These are phyloP conservation scores for Pinctada fucata DNA, from an alignment of 2,888 invertebrate genomes.

Conservation along the genomic window DNA sequence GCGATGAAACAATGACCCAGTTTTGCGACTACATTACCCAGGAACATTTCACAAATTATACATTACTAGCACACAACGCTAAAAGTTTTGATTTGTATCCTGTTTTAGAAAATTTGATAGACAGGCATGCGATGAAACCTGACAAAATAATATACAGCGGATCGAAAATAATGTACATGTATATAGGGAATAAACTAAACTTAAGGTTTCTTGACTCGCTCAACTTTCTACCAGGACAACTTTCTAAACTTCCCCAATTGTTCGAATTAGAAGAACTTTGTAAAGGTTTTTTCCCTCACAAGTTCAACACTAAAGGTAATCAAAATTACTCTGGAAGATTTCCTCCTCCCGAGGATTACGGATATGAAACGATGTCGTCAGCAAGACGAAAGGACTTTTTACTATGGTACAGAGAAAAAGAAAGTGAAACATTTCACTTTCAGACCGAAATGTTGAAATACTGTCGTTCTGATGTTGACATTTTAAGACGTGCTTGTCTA, in stretches of 20 bases:
- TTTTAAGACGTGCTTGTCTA: constrained; percentile 39
- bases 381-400: constrained; percentile 20
- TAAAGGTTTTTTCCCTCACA: constrained; percentile 51
- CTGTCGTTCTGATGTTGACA: too few relatives aligned
- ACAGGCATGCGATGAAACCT: too few relatives aligned
- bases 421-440: constrained; percentile 43
- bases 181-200: constrained; percentile 28
- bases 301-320: constrained; percentile 42
- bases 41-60: constrained; percentile 33
- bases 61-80: constrained; percentile 21
- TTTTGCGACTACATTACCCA: constrained; percentile 41
- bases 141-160: too few relatives aligned
- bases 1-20: constrained; percentile 28
- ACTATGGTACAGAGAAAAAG: not conserved
- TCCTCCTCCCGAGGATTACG: constrained; percentile 36
- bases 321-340: constrained; percentile 45
- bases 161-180: too few relatives aligned
- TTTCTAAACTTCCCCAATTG: constrained; percentile 39
- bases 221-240: constrained; percentile 46
- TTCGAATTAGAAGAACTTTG: constrained; percentile 41
- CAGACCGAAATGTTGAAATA: constrained; percentile 38
- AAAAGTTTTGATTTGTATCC: too few relatives aligned
- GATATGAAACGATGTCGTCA: constrained; percentile 35
- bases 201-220: constrained; percentile 44
- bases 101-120: too few relatives aligned